Conservation (phyloP, 2,113 vertebrate genomes). For the Phylloscopus trochilus region DNA sequence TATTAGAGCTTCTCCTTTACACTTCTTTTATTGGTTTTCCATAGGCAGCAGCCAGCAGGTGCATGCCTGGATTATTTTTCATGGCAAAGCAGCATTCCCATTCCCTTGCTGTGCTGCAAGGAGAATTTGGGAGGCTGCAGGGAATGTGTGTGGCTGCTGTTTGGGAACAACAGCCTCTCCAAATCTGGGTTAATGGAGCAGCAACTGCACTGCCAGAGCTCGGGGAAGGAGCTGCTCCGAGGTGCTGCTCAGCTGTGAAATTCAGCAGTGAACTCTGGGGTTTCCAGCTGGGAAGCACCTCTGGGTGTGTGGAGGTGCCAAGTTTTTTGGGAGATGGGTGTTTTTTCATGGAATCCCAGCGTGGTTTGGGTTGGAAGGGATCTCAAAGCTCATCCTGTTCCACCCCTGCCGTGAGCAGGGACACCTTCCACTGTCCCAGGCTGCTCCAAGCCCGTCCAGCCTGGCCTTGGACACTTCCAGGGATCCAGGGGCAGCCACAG, state of each 20-base stretch:
- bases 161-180: background rate
- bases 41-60: background rate
- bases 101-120: background rate
- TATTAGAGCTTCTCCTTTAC: background rate
- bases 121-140: background rate
- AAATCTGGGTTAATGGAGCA: constrained; percentile 57
- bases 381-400: background rate
- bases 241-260: background rate
- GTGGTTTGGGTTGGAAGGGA: background rate
- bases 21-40: background rate
- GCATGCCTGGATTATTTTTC: background rate
- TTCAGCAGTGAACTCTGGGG: background rate
- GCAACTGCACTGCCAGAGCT: background rate
- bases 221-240: background rate
- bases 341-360: fast-evolving
- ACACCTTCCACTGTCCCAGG: background rate
- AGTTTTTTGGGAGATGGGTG: background rate
- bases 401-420: background rate
- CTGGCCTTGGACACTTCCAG: background rate
- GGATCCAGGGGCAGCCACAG: background rate
- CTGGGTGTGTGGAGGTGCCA: background rate
- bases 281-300: background rate
- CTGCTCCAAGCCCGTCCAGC: fast-evolving
- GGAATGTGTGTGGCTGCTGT: background rate
- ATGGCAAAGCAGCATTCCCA: background rate